Base-by-base conservation (phyloP, 2,888 invertebrate genomes). In the Agonopterix alstromeriana region DNA sequence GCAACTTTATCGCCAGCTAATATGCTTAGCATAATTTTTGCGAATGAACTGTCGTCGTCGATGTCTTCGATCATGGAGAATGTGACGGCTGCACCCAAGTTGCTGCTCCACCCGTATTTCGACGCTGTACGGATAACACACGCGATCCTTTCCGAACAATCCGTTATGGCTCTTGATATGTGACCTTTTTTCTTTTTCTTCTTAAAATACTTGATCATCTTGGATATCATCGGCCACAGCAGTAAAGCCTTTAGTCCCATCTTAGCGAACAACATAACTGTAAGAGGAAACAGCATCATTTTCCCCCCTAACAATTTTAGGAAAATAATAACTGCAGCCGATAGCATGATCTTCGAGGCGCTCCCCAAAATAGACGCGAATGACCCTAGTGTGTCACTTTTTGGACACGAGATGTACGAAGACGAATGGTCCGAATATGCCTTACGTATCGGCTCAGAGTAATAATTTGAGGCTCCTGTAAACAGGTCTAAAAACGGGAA, bases 341-440 rank as follows among this genome's bases (percentile, higher is more conserved):
- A 84, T 53, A 89, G 58, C 79, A 89, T 77, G 48, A 89, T 87
- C 63, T 89, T 89, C 5, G 87, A 86, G 38, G 85, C 83, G 56
- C 82, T 89, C 3, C 80, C 80, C 46, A 88, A 57, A 48, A 86
- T 63, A 57, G 77, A 86, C 3, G 88, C 87, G 48, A 86, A 76
- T 8, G 84, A 77, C 35, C 82, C 74, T 17, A 86, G 67, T 2
- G 75, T 70, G 54, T 88, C 86, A 8, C 75, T 56, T 56, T 82
- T 81, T 14, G 81, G 80, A 53, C 85, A 86, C 45, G 83, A 77
- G 38, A 77, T 67, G 43, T 65, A 58, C 35, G 58, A 55, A 5
- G 81, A 65, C 27, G 27, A 7, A 27, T 27, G 3, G 47, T 82
- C 83, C 3, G 73, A 70, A 52, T 83, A 88, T 2, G 76, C 69